Evolutionary conservation across 2,113 vertebrate species (phyloP).

Genomic region (Oncorhynchus keta): DNA sequence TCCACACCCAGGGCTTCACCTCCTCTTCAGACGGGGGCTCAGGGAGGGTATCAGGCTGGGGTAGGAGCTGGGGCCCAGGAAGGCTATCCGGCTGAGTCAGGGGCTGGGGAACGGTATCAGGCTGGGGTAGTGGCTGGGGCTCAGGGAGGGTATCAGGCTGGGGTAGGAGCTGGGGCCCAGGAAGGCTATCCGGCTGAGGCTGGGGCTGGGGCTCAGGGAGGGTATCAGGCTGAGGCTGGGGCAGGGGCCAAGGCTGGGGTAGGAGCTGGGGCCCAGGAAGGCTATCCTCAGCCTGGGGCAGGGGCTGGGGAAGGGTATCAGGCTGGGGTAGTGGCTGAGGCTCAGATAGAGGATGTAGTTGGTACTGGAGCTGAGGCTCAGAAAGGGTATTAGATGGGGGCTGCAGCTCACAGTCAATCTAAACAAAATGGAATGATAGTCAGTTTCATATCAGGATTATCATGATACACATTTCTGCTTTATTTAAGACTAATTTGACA

Average conservation of each 20-base stretch:
- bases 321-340: slow-evolving; percentile 25
- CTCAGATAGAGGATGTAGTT: slow-evolving; percentile 26
- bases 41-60: slow-evolving; percentile 14
- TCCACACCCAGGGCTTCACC: slow-evolving; percentile 36
- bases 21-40: slow-evolving; percentile 25
- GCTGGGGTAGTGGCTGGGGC: slow-evolving; percentile 24
- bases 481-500: too few species aligned
- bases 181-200: too few species aligned
- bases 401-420: too few species aligned
- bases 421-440: too few species aligned
- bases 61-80: not conserved
- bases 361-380: slow-evolving; percentile 20
- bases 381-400: too few species aligned
- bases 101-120: not conserved
- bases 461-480: too few species aligned
- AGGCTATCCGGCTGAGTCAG: too few species aligned
- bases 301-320: not conserved
- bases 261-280: not conserved
- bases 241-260: not conserved
- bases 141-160: slow-evolving; percentile 10
- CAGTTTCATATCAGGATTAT: too few species aligned
- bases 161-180: not conserved
- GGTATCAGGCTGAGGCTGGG: slow-evolving; percentile 4
- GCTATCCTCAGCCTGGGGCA: too few species aligned
- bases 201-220: not conserved